phyloP scores from a whole-genome alignment of 2,888 invertebrate species.

The Melinaea marsaeus region DNA sequence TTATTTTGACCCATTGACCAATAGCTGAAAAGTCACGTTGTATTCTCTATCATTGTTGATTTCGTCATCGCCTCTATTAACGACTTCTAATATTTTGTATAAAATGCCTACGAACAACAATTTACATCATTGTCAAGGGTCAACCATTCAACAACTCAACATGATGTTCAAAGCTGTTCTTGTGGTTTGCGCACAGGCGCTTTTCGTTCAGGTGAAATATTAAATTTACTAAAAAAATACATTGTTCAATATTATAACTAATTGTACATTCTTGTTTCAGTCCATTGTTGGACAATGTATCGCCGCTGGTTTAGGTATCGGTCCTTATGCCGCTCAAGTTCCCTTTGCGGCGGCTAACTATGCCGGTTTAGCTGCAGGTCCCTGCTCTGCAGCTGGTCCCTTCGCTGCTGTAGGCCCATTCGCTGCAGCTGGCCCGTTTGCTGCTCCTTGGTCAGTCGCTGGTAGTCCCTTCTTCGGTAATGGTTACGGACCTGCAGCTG shows the following conservation, averaged over 20 bases:
- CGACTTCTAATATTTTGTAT: background rate
- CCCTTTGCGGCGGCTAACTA: slow-evolving; percentile 12
- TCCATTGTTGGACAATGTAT: slow-evolving; percentile 28
- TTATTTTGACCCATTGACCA: slow-evolving; percentile 4
- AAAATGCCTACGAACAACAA: background rate
- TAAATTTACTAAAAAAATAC: no score
- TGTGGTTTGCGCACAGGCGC: no score
- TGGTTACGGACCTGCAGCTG: slow-evolving; percentile 16
- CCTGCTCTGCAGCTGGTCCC: slow-evolving; percentile 5
- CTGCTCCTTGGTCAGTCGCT: slow-evolving; percentile 1
- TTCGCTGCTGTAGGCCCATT: slow-evolving; percentile 20
- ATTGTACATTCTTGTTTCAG: slow-evolving; percentile 17
- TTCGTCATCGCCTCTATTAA: background rate
- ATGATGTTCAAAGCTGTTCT: no score
- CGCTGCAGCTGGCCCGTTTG: slow-evolving; percentile 7
- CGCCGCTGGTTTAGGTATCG: background rate
- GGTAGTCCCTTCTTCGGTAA: slow-evolving; percentile 12
- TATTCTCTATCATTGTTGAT: background rate
- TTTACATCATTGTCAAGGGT: background rate
- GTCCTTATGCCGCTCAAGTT: slow-evolving; percentile 22
- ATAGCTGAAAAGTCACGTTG: background rate
- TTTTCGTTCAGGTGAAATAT: no score
- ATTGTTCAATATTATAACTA: no score
- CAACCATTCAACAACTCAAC: background rate
- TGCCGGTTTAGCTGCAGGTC: background rate